phyloP scores from a whole-genome alignment of 1,140 invertebrate species.

The Brachionus plicatilis region DNA sequence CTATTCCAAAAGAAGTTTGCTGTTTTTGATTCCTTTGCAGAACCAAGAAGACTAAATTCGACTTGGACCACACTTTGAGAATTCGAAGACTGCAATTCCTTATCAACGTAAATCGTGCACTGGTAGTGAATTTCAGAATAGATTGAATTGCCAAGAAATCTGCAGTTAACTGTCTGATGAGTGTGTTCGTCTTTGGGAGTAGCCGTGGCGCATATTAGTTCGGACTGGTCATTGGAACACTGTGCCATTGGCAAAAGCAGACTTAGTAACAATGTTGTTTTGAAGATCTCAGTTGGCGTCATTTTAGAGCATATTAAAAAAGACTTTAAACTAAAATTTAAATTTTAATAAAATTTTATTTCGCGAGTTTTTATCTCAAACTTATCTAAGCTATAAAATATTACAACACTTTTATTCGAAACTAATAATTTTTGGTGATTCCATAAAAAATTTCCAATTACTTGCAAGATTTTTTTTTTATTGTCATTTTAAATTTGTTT shows the following conservation, averaged over 20 bases:
- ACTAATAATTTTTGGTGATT: neutral
- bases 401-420: neutral
- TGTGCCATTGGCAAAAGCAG: neutral
- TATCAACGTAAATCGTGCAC: neutral
- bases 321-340: neutral
- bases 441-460: neutral
- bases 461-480: neutral
- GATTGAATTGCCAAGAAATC: neutral
- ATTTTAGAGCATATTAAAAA: neutral
- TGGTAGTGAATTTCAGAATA: neutral
- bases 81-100: neutral
- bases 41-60: neutral
- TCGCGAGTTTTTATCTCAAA: neutral
- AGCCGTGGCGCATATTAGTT: neutral
- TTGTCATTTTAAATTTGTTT: neutral
- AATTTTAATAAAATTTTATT: neutral
- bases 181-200: neutral
- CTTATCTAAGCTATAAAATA: neutral
- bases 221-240: neutral
- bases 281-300: neutral
- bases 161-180: constrained; percentile 7
- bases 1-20: constrained; percentile 10
- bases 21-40: neutral
- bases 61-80: neutral
- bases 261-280: neutral